Evolutionary conservation across 1,140 invertebrate genomes (phyloP).

Genomic region (Neotoxoptera formosana): DNA sequence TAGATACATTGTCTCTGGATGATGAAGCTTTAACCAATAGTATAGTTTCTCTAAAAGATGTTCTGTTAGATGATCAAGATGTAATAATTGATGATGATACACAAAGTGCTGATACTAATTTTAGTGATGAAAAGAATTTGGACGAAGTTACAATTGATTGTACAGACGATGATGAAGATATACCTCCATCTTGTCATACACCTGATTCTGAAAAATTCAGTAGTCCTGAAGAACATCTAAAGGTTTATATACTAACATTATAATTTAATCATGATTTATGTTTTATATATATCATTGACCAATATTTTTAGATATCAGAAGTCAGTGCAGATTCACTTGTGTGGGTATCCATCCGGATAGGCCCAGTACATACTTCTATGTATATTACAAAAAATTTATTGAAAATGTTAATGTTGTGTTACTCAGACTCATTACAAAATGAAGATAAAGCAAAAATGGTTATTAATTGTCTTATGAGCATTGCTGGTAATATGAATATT

Average conservation of each 20-base stretch:
- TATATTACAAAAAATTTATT: slow-evolving; percentile 91
- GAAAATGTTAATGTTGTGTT: slow-evolving; percentile 92
- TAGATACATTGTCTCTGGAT: slow-evolving; percentile 49
- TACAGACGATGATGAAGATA: slow-evolving; percentile 22
- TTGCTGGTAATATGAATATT: slow-evolving; percentile 70
- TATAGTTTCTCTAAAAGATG: slow-evolving; percentile 54
- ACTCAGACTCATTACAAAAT: slow-evolving; percentile 79
- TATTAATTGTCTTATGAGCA: slow-evolving; percentile 85
- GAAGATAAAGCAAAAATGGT: slow-evolving; percentile 85
- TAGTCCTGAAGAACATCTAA: slow-evolving; percentile 21
- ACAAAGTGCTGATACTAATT: slow-evolving; percentile 53
- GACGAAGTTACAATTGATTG: not conserved
- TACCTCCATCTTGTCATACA: not conserved
- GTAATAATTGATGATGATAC: slow-evolving; percentile 51
- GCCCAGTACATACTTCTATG: slow-evolving; percentile 90
- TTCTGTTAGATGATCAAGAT: slow-evolving; percentile 52
- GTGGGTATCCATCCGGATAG: slow-evolving; percentile 92
- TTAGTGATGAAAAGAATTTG: slow-evolving; percentile 48
- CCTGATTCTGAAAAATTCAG: slow-evolving; percentile 47
- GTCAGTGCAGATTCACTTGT: slow-evolving; percentile 90
- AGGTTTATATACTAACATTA: not conserved
- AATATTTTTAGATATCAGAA: slow-evolving; percentile 75
- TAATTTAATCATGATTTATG: not conserved
- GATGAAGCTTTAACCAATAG: slow-evolving; percentile 55
- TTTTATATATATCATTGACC: not conserved